Conservation (phyloP, 35 echinoderm and acorn worm genomes). For the Stichopus chloronotus region DNA sequence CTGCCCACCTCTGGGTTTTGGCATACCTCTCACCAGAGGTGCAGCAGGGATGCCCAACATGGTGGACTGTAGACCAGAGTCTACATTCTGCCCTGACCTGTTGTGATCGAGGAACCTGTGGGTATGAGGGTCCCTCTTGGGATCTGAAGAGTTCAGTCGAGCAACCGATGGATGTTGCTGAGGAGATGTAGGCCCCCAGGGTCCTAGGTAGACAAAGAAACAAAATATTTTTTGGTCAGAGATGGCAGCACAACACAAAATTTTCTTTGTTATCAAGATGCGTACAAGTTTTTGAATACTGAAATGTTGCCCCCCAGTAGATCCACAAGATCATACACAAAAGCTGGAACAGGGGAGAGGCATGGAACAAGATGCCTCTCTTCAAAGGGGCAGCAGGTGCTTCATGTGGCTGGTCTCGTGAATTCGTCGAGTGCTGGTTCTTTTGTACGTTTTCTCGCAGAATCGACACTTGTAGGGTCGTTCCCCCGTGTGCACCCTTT, state of each 20-base stretch:
- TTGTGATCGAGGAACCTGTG: not conserved
- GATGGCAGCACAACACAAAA: not conserved
- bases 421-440: slow-evolving; percentile 21
- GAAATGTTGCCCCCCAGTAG: no score
- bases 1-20: not conserved
- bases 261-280: no score
- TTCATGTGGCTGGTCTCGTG: slow-evolving; percentile 54
- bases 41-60: not conserved
- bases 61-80: not conserved
- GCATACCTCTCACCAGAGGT: not conserved
- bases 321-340: no score
- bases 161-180: not conserved
- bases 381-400: not conserved
- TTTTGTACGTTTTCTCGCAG: slow-evolving; percentile 54
- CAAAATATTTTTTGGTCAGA: slow-evolving; percentile 7
- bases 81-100: not conserved
- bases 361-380: not conserved
- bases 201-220: slow-evolving; percentile 13
- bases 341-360: no score
- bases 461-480: slow-evolving; percentile 60
- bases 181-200: not conserved
- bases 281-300: no score
- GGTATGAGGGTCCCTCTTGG: not conserved
- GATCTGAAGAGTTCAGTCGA: not conserved
- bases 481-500: slow-evolving; percentile 60